Evolutionary conservation across 2,113 vertebrate species (phyloP), one percentile per base, ranked within the genome.

Genomic region (Entelurus aequoreus): DNA sequence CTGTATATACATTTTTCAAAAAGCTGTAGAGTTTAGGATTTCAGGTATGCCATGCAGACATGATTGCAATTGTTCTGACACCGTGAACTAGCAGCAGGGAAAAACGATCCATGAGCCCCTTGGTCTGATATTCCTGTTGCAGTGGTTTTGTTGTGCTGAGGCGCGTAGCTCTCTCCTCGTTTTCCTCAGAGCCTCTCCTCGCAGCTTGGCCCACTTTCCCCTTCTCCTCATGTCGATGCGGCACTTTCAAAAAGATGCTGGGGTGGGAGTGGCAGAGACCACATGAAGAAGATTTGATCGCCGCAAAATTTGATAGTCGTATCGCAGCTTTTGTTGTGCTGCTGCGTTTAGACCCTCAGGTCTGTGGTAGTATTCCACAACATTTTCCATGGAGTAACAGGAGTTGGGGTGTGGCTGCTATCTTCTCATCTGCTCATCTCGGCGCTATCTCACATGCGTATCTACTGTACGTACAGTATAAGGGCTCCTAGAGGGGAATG

Each of bases 121-220:
- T 46, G 5, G 59, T 61, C 52, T 49, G 44, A 14, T 72, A 68
- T 54, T 60, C 3, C 13, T 54, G 60, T 55, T 73, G 64, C 28
- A 8, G 67, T 60, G 51, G 71, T 69, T 75, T 19, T 73, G 71
- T 62, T 73, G 53, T 74, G 75, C 63, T 68, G 77, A 76, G 67
- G 69, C 75, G 71, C 55, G 54, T 65, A 61, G 70, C 62, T 74
- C 68, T 71, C 68, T 69, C 42, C 21, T 68, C 47, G 5, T 46
- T 64, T 69, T 68, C 35, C 68, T 72, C 54, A 62, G 65, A 66
- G 67, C 55, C 67, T 64, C 57, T 68, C 60, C 62, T 44, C 35
- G 66, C 57, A 57, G 62, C 71, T 73, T 84, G 77, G 72, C 82
- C 75, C 69, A 73, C 62, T 84, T 81, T 77, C 53, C 54, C 44